A percentile compares a stretch with the other conserved stretches of the same genome.
phyloP scores from a whole-genome alignment of 2,113 vertebrate species.

The Falcunculus frontatus region DNA sequence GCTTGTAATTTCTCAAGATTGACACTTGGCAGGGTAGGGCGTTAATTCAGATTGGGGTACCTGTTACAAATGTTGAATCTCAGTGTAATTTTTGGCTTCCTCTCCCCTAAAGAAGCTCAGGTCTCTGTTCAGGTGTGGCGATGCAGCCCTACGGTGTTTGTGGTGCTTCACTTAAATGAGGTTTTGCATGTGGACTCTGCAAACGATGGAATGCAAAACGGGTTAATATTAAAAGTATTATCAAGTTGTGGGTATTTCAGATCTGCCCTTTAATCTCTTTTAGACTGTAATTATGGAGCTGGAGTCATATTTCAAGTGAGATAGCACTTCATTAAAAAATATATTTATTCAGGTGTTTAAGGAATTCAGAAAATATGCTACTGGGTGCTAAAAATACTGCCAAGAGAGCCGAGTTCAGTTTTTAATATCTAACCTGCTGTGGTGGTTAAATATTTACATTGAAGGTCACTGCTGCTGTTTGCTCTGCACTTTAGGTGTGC shows the following conservation, averaged over 20 bases:
- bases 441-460: slow-evolving; percentile 13
- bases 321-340: not conserved
- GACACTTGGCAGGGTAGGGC: not conserved
- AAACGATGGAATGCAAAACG: not conserved
- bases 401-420: not conserved
- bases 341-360: slow-evolving; percentile 15
- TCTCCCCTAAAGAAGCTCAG: not conserved
- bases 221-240: not conserved
- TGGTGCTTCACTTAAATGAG: not conserved
- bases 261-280: not conserved
- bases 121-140: not conserved
- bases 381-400: not conserved
- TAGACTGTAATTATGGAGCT: not conserved
- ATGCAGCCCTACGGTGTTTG: not conserved
- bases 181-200: not conserved
- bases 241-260: not conserved
- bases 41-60: not conserved
- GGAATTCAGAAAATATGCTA: not conserved
- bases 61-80: not conserved
- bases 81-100: not conserved
- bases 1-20: not conserved
- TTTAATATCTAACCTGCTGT: slow-evolving; percentile 12
- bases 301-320: not conserved
- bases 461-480: slow-evolving; percentile 23
- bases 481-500: not conserved